Base-by-base conservation (phyloP, 2,797 vertebrate species). In the Bryconaethiops microstoma region DNA sequence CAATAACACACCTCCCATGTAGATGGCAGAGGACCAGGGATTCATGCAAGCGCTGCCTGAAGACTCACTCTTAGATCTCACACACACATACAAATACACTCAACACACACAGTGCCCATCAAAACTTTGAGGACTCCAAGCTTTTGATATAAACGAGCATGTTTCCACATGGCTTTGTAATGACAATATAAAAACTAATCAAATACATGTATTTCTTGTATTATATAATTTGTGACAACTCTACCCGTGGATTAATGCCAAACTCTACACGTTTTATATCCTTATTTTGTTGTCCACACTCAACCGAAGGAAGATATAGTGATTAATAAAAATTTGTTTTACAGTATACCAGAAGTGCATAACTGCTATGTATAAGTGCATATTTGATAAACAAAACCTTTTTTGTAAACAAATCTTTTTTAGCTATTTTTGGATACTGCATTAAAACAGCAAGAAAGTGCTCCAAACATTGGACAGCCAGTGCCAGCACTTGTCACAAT, bases 1-100 rank as follows among this genome's bases (percentile, higher is more conserved):
- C 83, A 86, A 84, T 82, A 85, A 80, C 86, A 84, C 85, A 86
- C 84, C 87, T 79, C 88, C 78, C 88, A 85, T 87, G 88, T 78
- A 85, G 87, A 89, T 87, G 81, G 86, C 79, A 78, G 76, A 80
- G 76, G 17, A 88, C 84, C 83, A 87, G 74, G 64, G 77, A 86
- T 79, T 80, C 83, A 82, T 73, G 74, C 82, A 73, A 48, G 60
- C 57, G 82, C 64, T 78, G 71, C 69, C 73, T 62, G 82, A 84
- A 76, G 55, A 82, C 77, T 77, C 55, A 67, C 82, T 17, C 73
- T 17, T 69, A 79, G 83, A 82, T 82, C 62, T 59, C 62, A 52
- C 21, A 23, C 48, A 50, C 23, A 52, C n/a, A 45, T 67, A 65
- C 70, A 79, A 72, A 64, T 74, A 81, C 67, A 21, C 59, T 62